Evolutionary conservation across 92 coral and sea anemone genomes (phyloP), one percentile per base, ranked within the genome.

Genomic region (Meandrina meandrites): DNA sequence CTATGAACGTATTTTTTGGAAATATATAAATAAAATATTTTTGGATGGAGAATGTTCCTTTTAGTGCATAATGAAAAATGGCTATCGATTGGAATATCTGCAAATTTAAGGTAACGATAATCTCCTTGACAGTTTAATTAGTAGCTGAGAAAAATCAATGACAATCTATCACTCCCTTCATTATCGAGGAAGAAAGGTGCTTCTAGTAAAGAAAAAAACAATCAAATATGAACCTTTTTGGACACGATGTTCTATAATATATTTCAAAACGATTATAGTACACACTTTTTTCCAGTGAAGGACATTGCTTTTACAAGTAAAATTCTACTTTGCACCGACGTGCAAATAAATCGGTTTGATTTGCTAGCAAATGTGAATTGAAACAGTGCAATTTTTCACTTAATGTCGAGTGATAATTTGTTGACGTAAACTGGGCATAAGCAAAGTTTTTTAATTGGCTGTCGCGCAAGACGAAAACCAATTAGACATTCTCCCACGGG

Each of bases 11-110:
- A 27, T 66, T 66, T 64, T 66, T 28, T 27, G 71, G 17, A 66
- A 66, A 66, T 66, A 13, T 66, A 66, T 66, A 66, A 66, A 66
- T 66, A 66, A 66, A 66, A 66, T 66, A 66, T 66, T 66, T 66
- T 27, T 64, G 34, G 15, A 27, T 13, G 70, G 32, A 3, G 67
- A 7, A 60, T 60, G 68, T 60, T 24, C 68, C 67, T 3, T 57
- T 7, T 58, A 58, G 67, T 58, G 4, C 67, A 58, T 8, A 64
- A 64, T 64, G 70, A 9, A n/a, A 27, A 30, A 66, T 66, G 4
- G 28, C 68, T 66, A 28, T 66, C 18, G 71, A 27, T 30, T n/a
- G 30, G n/a, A n/a, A n/a, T n/a, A n/a, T n/a, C n/a, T n/a, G n/a
- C n/a, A n/a, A n/a, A n/a, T 62, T 22, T 62, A 62, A 62, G 13